Evolutionary conservation across 1,140 invertebrate genomes (phyloP).

Genomic region (Calliphora vicina): DNA sequence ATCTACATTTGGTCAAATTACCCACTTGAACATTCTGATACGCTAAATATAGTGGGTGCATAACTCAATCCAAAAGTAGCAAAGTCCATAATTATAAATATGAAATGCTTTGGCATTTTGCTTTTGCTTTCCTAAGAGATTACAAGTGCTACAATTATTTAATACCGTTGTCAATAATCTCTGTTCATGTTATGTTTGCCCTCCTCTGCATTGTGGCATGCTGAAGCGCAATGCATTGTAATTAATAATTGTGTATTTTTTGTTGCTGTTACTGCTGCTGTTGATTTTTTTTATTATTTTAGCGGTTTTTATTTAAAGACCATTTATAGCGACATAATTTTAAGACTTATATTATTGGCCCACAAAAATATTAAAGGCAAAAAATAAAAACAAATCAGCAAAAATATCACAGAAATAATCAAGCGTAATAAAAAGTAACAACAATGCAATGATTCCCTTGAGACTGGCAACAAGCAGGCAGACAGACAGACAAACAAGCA

Average conservation of each 20-base stretch:
- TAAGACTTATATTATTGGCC: slow-evolving; percentile 33
- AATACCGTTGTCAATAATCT: too few relatives aligned
- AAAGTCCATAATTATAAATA: too few relatives aligned
- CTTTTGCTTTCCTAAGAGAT: too few relatives aligned
- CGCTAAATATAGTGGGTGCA: too few relatives aligned
- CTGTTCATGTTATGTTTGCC: not conserved
- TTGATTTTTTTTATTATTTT: not conserved
- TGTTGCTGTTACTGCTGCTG: not conserved
- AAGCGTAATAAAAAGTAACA: slow-evolving; percentile 14
- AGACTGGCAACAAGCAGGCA: not conserved
- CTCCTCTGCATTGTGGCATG: not conserved
- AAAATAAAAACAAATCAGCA: not conserved
- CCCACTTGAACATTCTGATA: too few relatives aligned
- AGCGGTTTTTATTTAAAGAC: slow-evolving; percentile 31
- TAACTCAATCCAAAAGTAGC: too few relatives aligned
- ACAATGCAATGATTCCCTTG: slow-evolving; percentile 29
- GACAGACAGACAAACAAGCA: not conserved
- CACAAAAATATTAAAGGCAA: slow-evolving; percentile 23
- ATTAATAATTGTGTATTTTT: not conserved
- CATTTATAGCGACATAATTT: slow-evolving; percentile 34
- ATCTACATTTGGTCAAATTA: too few relatives aligned
- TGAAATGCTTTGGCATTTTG: too few relatives aligned
- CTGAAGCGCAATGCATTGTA: not conserved
- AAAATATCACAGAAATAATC: slow-evolving; percentile 4
- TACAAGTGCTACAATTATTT: too few relatives aligned